Evolutionary conservation across 1,140 invertebrate genomes (phyloP), one percentile per base, ranked within the genome.

Genomic region (Drosophila sturtevanti): DNA sequence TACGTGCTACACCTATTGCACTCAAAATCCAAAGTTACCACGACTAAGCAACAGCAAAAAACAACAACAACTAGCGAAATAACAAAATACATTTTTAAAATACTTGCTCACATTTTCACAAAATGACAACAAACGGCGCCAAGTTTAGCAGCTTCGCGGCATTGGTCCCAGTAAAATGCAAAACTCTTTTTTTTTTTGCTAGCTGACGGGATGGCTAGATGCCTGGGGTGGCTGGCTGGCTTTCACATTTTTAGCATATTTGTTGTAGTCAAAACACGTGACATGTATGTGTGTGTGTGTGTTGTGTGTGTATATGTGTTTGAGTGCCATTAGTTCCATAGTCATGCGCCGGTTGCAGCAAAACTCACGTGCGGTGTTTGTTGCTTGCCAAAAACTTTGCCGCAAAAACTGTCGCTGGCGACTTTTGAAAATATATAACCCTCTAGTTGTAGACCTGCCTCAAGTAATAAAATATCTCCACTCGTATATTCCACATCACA

Each of bases 191-290:
- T 67, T 44, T 11, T 64, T 59, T 24, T 69, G 34, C 34, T 62
- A 38, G 68, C 58, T 35, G 37, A 31, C 37, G 14, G 59, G 54
- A 44, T 79, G 38, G 64, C 59, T 66, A 48, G 41, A 48, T 48
- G 41, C 16, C 41, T 54, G 41, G 56, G 44, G 12, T 63, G 14
- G 55, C 63, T 82, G 76, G 65, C 70, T 86, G 82, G 84, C 82
- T 82, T 31, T 89, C 78, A 89, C 84, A 89, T 87, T 89, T 87
- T 87, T 82, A 79, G 82, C 75, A 87, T 87, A 86, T 87, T 87
- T 87, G 82, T 87, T 87, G 82, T 75, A 87, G 82, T 82, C 82
- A 72, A 89, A 87, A 87, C 82, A 82, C 76, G 84, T 89, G 82
- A 82, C 79, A 70, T 76, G 63, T 71, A 68, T 65, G 56, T 48